phyloP scores from a whole-genome alignment of 2,113 vertebrate genomes.

The Callorhinus ursinus region DNA sequence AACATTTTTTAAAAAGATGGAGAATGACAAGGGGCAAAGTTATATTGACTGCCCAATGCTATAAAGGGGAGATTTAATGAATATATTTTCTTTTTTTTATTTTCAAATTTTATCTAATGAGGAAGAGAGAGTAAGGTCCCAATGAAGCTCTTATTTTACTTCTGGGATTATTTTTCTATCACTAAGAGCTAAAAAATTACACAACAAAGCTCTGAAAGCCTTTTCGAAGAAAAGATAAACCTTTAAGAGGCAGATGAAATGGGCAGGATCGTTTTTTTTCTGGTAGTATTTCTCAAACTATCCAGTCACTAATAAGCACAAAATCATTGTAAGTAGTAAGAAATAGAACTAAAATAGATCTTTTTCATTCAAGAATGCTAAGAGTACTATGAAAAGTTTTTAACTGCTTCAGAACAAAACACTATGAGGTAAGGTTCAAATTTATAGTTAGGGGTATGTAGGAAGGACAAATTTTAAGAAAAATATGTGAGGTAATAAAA shows the following conservation, averaged over 20 bases:
- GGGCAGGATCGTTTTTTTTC: background rate
- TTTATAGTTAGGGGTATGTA: background rate
- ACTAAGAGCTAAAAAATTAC: conserved; percentile 47
- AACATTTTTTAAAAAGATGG: background rate
- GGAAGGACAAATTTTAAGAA: background rate
- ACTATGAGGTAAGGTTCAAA: background rate
- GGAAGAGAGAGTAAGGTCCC: background rate
- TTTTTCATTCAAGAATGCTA: background rate
- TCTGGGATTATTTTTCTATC: conserved; percentile 35
- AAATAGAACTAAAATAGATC: conserved; percentile 2
- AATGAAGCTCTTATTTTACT: conserved; percentile 4
- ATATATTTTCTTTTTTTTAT: background rate
- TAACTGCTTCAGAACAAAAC: conserved; percentile 40
- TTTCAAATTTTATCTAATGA: conserved; percentile 26
- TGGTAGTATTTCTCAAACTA: conserved; percentile 15
- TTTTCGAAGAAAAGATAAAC: conserved; percentile 43
- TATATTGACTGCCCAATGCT: background rate
- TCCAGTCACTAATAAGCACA: conserved; percentile 27
- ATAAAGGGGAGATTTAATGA: background rate
- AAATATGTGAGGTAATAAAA: conserved; percentile 32
- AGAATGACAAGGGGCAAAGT: background rate
- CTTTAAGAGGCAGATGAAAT: background rate
- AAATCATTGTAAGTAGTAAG: conserved; percentile 14
- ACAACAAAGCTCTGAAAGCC: conserved; percentile 37
- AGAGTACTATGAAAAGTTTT: conserved; percentile 22